Evolutionary conservation across 2,888 invertebrate genomes (phyloP).

Genomic region (Eupithecia exiguata): DNA sequence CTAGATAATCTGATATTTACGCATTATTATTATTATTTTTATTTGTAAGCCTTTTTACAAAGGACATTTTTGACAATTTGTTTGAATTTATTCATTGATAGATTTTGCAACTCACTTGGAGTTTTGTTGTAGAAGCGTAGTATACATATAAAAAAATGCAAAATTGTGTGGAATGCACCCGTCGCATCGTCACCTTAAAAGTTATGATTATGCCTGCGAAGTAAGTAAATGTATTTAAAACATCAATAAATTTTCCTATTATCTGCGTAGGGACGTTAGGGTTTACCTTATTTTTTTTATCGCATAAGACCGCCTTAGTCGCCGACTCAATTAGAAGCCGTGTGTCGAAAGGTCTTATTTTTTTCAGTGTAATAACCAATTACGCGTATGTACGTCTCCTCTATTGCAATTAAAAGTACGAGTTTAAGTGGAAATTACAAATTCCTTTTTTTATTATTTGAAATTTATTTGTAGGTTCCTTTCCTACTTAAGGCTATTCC

Average conservation of each 20-base stretch:
- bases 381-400: slow-evolving; percentile 64
- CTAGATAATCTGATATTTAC: too few species aligned
- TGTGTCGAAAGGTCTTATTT: slow-evolving; percentile 67
- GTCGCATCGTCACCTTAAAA: too few species aligned
- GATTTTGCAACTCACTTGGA: too few species aligned
- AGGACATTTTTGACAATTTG: too few species aligned
- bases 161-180: background rate
- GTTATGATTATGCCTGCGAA: background rate
- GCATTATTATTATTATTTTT: too few species aligned
- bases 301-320: background rate
- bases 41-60: too few species aligned
- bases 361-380: slow-evolving; percentile 62
- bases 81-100: too few species aligned
- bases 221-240: background rate
- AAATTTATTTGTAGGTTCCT: background rate
- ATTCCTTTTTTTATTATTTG: background rate
- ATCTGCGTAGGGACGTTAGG: background rate
- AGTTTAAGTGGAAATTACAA: slow-evolving; percentile 30
- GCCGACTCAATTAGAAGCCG: slow-evolving; percentile 59
- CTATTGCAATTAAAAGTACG: slow-evolving; percentile 62
- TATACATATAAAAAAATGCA: background rate
- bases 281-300: background rate
- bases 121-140: too few species aligned
- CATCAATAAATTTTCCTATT: background rate
- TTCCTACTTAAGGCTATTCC: too few species aligned